Evolutionary conservation across 2,797 vertebrate genomes (phyloP), one percentile per base, ranked within the genome.

Genomic region (Chelon labrosus): DNA sequence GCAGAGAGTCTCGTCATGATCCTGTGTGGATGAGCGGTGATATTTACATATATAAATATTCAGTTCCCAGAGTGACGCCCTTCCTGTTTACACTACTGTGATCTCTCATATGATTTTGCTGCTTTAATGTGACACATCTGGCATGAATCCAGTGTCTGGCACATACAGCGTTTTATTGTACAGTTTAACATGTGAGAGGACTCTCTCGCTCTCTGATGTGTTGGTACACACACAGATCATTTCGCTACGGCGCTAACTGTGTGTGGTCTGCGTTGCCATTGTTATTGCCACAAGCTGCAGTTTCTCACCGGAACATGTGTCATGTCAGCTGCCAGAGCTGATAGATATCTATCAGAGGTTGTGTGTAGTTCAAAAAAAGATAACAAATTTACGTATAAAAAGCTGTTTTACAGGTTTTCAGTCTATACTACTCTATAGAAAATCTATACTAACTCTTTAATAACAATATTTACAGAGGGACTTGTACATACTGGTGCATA

Each of bases 231-330:
- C n/a, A 5, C 25, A 19, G n/a, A 12, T 58, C 19, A 17, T 37
- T 46, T 37, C 19, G 17, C 39, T 59, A 27, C 38, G 31, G 39
- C 42, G 12, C 11, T 31, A 65, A 53, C 9, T 1, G 51, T 65
- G 63, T 54, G 62, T 73, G 54, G 5, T 53, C 62, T 59, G 47
- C 16, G 35, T 47, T 38, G 16, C 25, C 17, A 11, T 10, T 20
- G 55, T 42, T 0, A 50, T 27, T 38, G 2, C 44, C 0, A 25
- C 1, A 46, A 41, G 38, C 38, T 58, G 25, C 38, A 37, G 20
- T 19, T 70, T 42, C 17, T 35, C 7, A 1, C 7, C 27, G 17
- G 25, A 54, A 42, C 25, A 27, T 0, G 11, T 20, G 19, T 54
- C 22, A 41, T 11, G 39, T 13, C 12, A 35, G 39, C 31, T 7